These are phyloP conservation scores for Axis porcinus DNA, from an alignment of 2,113 vertebrate genomes.

Conservation along the genomic window DNA sequence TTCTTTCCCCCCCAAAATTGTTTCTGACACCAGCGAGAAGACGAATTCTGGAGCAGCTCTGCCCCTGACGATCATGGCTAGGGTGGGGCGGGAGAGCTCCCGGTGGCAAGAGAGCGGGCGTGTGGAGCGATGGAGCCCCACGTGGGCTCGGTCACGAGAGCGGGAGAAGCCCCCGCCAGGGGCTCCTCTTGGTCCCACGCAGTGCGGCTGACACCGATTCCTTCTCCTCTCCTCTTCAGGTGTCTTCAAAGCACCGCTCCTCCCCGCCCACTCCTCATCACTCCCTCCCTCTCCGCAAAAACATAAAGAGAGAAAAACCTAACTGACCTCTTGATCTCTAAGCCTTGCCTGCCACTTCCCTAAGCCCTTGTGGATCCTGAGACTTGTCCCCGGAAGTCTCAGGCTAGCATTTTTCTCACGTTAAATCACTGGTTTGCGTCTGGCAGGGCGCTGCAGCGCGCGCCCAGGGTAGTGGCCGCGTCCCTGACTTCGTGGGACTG, in stretches of 20 bases:
- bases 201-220: background rate
- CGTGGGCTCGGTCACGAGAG: constrained; percentile 66
- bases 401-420: constrained; percentile 59
- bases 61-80: constrained; percentile 45
- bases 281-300: background rate
- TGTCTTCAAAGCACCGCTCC: background rate
- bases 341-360: background rate
- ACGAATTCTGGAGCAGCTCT: constrained; percentile 60
- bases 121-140: constrained; percentile 67
- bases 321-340: background rate
- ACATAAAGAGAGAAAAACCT: background rate
- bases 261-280: fast-evolving
- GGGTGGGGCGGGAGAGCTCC: background rate
- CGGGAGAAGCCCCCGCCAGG: constrained; percentile 32
- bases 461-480: background rate
- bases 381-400: background rate
- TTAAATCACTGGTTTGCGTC: constrained; percentile 70
- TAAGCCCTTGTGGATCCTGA: background rate
- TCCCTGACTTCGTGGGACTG: background rate
- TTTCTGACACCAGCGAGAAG: background rate
- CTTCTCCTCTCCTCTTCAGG: background rate
- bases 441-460: background rate
- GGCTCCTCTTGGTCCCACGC: background rate
- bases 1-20: background rate
- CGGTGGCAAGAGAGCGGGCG: constrained; percentile 72